Conservation (phyloP, 1,140 invertebrate genomes). For the Aphaenogaster ashmeadi region DNA sequence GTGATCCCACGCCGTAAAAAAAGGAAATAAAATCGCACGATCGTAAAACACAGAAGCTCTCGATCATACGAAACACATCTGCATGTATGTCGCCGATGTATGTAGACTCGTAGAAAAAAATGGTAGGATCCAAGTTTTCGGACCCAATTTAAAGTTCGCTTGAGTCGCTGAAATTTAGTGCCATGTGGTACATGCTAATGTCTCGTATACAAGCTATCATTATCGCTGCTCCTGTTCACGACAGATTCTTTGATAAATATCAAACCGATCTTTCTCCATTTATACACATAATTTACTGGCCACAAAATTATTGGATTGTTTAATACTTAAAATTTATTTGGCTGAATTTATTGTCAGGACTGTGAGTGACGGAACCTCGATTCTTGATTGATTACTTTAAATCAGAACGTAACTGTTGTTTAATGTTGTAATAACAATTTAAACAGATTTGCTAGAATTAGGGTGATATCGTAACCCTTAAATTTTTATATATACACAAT, state of each 20-base stretch:
- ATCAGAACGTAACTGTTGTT: background rate
- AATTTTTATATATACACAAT: background rate
- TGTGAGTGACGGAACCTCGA: background rate
- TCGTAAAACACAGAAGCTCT: slow-evolving; percentile 58
- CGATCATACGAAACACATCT: slow-evolving; percentile 39
- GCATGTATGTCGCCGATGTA: slow-evolving; percentile 8
- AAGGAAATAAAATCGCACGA: slow-evolving; percentile 41
- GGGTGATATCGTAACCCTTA: background rate
- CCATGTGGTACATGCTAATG: slow-evolving; percentile 16
- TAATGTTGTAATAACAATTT: background rate
- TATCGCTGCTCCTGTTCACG: slow-evolving; percentile 30
- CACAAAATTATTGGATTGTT: slow-evolving; percentile 25
- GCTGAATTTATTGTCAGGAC: background rate
- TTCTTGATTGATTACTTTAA: background rate
- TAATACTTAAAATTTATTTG: background rate
- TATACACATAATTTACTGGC: background rate
- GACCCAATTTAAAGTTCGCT: slow-evolving; percentile 40
- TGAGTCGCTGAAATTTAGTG: slow-evolving; percentile 37
- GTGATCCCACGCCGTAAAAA: slow-evolving; percentile 31
- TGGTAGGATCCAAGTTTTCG: slow-evolving; percentile 5
- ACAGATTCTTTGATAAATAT: slow-evolving; percentile 33
- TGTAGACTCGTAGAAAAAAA: slow-evolving; percentile 43
- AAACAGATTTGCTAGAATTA: background rate
- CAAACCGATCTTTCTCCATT: background rate
- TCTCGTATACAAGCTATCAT: slow-evolving; percentile 25